Conservation (phyloP, 2,888 invertebrate genomes). For the Philhelius pedissequus region DNA sequence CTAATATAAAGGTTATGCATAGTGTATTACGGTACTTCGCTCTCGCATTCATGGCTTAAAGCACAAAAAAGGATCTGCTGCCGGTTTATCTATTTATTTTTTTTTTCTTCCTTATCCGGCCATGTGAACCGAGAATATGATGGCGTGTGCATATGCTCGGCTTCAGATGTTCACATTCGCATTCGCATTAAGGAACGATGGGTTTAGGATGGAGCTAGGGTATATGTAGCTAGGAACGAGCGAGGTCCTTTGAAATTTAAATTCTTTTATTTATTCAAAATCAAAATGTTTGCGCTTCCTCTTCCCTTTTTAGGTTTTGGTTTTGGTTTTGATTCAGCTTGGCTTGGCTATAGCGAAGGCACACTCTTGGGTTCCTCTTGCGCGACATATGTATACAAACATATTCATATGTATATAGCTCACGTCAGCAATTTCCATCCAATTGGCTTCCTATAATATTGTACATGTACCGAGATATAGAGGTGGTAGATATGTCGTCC, state of each 20-base stretch:
- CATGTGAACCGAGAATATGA: constrained; percentile 44
- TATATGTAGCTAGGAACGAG: background rate
- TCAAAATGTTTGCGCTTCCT: constrained; percentile 43
- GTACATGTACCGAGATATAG: background rate
- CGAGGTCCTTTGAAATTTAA: constrained; percentile 58
- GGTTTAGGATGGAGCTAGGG: background rate
- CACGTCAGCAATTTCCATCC: constrained; percentile 46
- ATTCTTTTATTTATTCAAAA: constrained; percentile 65
- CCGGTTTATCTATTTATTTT: constrained; percentile 43
- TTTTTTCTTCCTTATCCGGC: constrained; percentile 22
- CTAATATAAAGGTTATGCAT: background rate
- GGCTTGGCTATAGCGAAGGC: background rate
- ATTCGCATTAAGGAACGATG: constrained; percentile 20
- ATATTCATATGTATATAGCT: too few relatives aligned
- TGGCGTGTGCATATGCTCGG: constrained; percentile 47
- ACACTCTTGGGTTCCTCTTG: background rate
- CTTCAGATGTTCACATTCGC: constrained; percentile 28
- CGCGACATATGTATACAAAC: background rate
- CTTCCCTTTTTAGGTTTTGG: background rate
- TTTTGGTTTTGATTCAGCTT: background rate
- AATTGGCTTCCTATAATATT: constrained; percentile 47
- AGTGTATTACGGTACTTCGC: constrained; percentile 2
- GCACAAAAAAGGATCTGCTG: constrained; percentile 30
- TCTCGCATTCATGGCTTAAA: constrained; percentile 3
- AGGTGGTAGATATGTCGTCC: background rate